Evolutionary conservation across 2,888 invertebrate genomes (phyloP).

Genomic region (Hyposoter didymator): DNA sequence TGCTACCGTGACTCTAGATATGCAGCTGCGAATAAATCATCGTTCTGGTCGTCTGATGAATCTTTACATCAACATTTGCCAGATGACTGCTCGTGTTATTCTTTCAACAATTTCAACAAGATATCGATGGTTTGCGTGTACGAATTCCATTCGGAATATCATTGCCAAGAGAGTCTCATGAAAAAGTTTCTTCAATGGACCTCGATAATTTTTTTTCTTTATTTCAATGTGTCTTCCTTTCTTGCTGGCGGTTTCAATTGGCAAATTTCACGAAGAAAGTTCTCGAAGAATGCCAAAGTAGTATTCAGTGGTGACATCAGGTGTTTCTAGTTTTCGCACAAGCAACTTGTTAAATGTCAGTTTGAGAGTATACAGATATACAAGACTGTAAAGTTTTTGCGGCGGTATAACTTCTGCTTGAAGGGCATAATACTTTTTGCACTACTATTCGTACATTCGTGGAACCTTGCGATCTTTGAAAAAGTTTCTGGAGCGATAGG

Average conservation of each 20-base stretch:
- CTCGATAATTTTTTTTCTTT: background rate
- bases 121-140: background rate
- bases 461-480: slow-evolving; percentile 27
- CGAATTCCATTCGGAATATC: background rate
- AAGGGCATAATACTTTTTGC: slow-evolving; percentile 43
- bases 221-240: background rate
- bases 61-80: background rate
- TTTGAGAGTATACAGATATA: slow-evolving; percentile 15
- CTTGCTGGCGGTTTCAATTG: background rate
- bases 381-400: slow-evolving; percentile 1
- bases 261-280: slow-evolving; percentile 5
- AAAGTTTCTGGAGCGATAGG: slow-evolving; percentile 32
- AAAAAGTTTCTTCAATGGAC: background rate
- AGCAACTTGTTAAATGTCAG: slow-evolving; percentile 42
- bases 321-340: slow-evolving; percentile 28
- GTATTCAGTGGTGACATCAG: slow-evolving; percentile 22
- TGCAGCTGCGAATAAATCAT: background rate
- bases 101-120: background rate
- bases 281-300: slow-evolving; percentile 1
- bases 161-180: background rate
- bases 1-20: background rate
- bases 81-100: background rate
- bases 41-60: background rate
- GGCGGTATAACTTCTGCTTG: slow-evolving; percentile 32
- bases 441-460: slow-evolving; percentile 36